Evolutionary conservation across 53 echinoderm and acorn worm genomes (phyloP), one percentile per base, ranked within the genome.

Genomic region (Mesocentrotus franciscanus): DNA sequence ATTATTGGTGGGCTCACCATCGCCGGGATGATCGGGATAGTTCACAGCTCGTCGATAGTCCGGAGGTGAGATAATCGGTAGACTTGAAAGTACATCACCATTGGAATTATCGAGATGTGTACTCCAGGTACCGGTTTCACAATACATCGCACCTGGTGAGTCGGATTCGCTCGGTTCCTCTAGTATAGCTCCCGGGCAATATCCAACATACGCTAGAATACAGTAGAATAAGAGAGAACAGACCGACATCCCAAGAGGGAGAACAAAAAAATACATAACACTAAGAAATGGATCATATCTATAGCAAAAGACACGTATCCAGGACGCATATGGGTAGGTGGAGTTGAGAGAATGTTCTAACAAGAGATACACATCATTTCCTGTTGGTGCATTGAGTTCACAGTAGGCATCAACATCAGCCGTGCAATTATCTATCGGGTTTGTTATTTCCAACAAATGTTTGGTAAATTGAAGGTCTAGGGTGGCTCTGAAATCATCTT

Each of bases 241-340:
- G 1, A 92, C 24, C 8, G 92, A 60, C 35, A 64, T 64, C 1
- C 33, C 92, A 15, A 92, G 24, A 9, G 92, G 92, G 1, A 61
- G 39, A 39, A 92, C 92, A 16, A 92, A 49, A 24, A 92, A 92
- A 39, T 92, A 92, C 92, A 92, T 64, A 10, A 61, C 30, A 35
- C 62, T 61, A 20, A 36, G 68, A 22, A 4, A 39, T 30, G 66
- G 24, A 4, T 92, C 68, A 8, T 66, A 35, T 24, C 18, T 70
- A 12, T 10, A 7, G 34, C 92, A 92, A 16, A 35, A 8, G 26
- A 92, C 68, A 7, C 34, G 24, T 92, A 27, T 92, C 34, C 39
- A 30, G 1, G 62, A 60, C 4, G 30, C 18, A 39, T 66, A 61
- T 35, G 61, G 68, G 34, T 61, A 62, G 33, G 36, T 39, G 10